Conservation (phyloP, 2,797 vertebrate species). For the Denticeps clupeoides region DNA sequence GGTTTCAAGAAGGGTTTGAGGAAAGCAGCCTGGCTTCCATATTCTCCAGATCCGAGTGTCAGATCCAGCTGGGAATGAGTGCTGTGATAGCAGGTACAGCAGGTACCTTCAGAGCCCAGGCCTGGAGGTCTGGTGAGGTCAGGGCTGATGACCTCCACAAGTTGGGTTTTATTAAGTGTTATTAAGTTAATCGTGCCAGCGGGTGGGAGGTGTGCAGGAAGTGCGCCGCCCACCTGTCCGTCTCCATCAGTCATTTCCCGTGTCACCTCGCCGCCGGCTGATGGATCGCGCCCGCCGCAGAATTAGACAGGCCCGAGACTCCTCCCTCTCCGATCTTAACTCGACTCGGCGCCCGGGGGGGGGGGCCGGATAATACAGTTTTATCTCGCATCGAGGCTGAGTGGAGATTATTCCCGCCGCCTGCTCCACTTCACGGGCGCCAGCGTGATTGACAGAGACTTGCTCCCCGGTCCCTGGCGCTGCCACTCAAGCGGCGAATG, state of each 20-base stretch:
- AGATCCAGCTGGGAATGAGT: too few relatives aligned
- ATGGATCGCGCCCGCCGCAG: constrained; percentile 99
- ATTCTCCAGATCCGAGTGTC: too few relatives aligned
- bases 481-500: neutral
- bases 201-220: too few relatives aligned
- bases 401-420: too few relatives aligned
- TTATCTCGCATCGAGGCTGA: constrained; percentile 47
- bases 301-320: constrained; percentile 99
- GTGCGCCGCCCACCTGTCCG: constrained; percentile 99
- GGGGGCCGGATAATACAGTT: constrained; percentile 44
- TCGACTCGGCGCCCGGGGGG: constrained; percentile 60
- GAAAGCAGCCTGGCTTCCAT: too few relatives aligned
- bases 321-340: constrained; percentile 98
- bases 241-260: constrained; percentile 99
- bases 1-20: too few relatives aligned
- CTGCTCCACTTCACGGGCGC: constrained; percentile 55
- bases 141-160: too few relatives aligned
- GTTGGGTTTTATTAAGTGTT: too few relatives aligned
- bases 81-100: too few relatives aligned
- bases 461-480: neutral
- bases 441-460: constrained; percentile 7
- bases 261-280: constrained; percentile 95
- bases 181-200: too few relatives aligned
- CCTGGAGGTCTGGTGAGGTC: too few relatives aligned
- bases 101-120: too few relatives aligned